phyloP scores from a whole-genome alignment of 1,140 invertebrate genomes.

The Drosophila jambulina region DNA sequence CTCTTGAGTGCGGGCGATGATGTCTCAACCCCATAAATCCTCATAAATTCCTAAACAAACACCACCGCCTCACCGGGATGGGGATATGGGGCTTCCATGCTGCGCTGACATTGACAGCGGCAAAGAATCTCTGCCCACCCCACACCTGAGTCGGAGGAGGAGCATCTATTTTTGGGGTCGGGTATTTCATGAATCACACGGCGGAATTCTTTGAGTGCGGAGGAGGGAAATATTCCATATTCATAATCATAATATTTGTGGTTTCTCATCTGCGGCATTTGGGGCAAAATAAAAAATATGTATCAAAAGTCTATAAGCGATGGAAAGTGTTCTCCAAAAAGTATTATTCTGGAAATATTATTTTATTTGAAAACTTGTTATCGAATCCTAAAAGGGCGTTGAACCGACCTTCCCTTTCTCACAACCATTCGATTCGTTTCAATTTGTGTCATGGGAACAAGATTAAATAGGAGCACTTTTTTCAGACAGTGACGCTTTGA shows the following conservation, averaged over 20 bases:
- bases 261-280: slow-evolving; percentile 19
- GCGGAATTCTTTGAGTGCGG: slow-evolving; percentile 52
- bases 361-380: background rate
- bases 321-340: slow-evolving; percentile 7
- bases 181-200: slow-evolving; percentile 57
- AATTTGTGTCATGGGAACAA: slow-evolving; percentile 23
- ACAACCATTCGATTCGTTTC: slow-evolving; percentile 13
- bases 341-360: slow-evolving; percentile 8
- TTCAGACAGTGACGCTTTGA: slow-evolving; percentile 28
- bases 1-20: slow-evolving; percentile 41
- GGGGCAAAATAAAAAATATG: slow-evolving; percentile 7
- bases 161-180: slow-evolving; percentile 57
- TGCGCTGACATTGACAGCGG: slow-evolving; percentile 70
- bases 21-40: slow-evolving; percentile 47
- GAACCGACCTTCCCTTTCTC: slow-evolving; percentile 28
- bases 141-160: slow-evolving; percentile 42
- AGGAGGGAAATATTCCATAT: slow-evolving; percentile 35
- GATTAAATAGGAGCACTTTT: slow-evolving; percentile 11
- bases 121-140: slow-evolving; percentile 35
- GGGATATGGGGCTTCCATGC: slow-evolving; percentile 53
- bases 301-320: background rate
- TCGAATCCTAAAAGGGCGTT: slow-evolving; percentile 13
- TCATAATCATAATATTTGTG: slow-evolving; percentile 23
- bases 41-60: slow-evolving; percentile 55
- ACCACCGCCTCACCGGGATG: slow-evolving; percentile 3